Conservation (phyloP, 2,888 invertebrate species). For the Acrobasis consociella region DNA sequence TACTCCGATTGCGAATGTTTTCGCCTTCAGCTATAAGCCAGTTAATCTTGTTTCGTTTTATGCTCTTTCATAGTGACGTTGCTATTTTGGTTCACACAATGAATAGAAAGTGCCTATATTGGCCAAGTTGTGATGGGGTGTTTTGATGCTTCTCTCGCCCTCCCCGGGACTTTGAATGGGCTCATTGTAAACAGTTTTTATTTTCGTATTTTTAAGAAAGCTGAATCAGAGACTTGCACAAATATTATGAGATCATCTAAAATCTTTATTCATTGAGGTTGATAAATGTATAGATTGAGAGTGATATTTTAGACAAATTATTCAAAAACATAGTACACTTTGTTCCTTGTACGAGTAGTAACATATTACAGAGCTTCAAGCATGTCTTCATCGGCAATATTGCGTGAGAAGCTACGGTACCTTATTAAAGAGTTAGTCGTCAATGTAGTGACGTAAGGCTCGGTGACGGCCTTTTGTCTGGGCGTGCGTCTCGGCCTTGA, state of each 20-base stretch:
- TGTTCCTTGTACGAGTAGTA: too few species aligned
- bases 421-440: constrained; percentile 18
- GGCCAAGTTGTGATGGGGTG: constrained; percentile 5
- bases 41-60: constrained; percentile 31
- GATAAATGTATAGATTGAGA: too few species aligned
- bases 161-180: neutral
- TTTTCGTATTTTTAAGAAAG: constrained; percentile 4
- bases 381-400: neutral
- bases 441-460: constrained; percentile 39
- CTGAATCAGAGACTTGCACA: neutral
- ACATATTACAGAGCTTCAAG: neutral
- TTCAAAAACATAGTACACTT: neutral
- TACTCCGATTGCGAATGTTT: constrained; percentile 30
- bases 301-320: too few species aligned
- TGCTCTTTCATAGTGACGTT: constrained; percentile 16
- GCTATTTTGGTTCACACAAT: constrained; percentile 7
- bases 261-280: neutral
- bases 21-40: constrained; percentile 27
- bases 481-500: constrained; percentile 36
- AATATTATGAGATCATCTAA: neutral
- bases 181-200: constrained; percentile 4
- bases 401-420: neutral
- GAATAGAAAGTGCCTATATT: constrained; percentile 15
- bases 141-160: neutral
- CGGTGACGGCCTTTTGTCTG: constrained; percentile 37